Evolutionary conservation across 2,113 vertebrate species (phyloP), one percentile per base, ranked within the genome.

Genomic region (Rostratula benghalensis): DNA sequence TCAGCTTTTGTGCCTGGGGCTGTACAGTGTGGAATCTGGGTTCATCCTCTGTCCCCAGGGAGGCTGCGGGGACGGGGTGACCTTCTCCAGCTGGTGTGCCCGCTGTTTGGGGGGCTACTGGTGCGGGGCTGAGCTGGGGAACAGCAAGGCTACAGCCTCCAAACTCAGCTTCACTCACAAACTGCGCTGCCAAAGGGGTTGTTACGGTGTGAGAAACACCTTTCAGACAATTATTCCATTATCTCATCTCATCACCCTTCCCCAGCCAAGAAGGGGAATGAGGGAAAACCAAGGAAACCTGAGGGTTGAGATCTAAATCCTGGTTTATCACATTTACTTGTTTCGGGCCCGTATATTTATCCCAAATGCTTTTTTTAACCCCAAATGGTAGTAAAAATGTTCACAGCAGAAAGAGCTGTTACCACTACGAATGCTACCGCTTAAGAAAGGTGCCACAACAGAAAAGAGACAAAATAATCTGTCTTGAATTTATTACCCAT

Each of bases 151-250:
- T 33, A 0, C 3, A 18, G 31, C 64, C 56, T 68, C 3, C 41
- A 39, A 77, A 0, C n/a, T 10, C 24, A 10, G 0, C 50, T 27
- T 59, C 63, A 18, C 25, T 3, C 6, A 6, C 0, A 1, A 10
- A 57, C 57, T 13, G 14, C 6, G 1, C 27, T 57, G 15, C 24
- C 37, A 6, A 4, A 8, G 22, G 22, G 14, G 22, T 46, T 31
- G 28, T 20, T 31, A 18, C 6, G 30, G 30, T 31, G 17, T 31
- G 17, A 31, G 28, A 56, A 31, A 56, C 30, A 31, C 7, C 17
- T 11, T 11, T 56, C 30, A 56, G 17, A 56, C 30, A 56, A 31
- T 56, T 31, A 56, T 10, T 56, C 53, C 16, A 18, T 54, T 10
- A 19, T 17, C 30, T 15, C 3, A 28, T 54, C n/a, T n/a, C n/a